Evolutionary conservation across 2,113 vertebrate species (phyloP), one percentile per base, ranked within the genome.

Genomic region (Centropus unirufus): DNA sequence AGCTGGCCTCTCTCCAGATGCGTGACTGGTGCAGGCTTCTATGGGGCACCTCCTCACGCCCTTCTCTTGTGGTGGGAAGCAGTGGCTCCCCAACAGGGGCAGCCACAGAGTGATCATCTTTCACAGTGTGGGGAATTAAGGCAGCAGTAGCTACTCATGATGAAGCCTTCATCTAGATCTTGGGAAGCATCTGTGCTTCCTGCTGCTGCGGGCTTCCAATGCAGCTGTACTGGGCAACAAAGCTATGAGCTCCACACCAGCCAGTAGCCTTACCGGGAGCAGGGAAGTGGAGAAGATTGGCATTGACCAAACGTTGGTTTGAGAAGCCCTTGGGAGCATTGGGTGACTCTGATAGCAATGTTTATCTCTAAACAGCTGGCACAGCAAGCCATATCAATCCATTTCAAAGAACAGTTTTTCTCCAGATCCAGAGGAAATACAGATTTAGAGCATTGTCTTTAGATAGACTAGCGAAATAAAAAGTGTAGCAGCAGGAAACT

Each of bases 181-280:
- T 68, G 83, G 79, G 85, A 94, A 91, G 61, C 72, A 93, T n/a
- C 90, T 94, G 82, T 92, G 87, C 75, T 96, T 94, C 92, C 78
- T 94, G 72, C 42, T 2, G 0, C 51, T 55, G 58, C 18, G 72
- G 23, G 49, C 3, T 40, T 73, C 70, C 58, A 9, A 22, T 5
- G 20, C 1, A 9, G 34, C 51, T 17, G 4, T 3, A 3, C 2
- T 14, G 22, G 55, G 63, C 20, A 62, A 3, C 19, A 58, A 47
- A 76, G 3, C 63, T 39, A 7, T 12, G 19, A 62, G 26, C 30
- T 54, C 19, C 3, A 1, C 32, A 39, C 4, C 16, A 4, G 2
- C 46, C 34, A 14, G 14, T 34, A 69, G 14, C 68, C 24, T 62
- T 22, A 6, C 24, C 9, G 6, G 78, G 19, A 80, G 26, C 62